These are phyloP conservation scores for Acyrthosiphon pisum DNA, from an alignment of 1,140 invertebrate genomes.

Conservation along the genomic window DNA sequence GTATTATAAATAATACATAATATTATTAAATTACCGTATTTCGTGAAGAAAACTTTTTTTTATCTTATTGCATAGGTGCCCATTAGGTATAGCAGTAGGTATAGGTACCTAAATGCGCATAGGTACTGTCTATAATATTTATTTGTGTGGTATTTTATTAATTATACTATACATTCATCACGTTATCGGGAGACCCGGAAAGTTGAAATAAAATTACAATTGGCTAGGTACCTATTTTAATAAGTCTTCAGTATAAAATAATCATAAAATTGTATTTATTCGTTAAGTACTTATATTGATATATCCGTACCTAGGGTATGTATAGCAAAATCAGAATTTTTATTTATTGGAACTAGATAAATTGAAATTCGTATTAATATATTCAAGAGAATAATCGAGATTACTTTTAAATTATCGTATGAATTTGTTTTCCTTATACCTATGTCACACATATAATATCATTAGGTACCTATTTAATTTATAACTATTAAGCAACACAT, in stretches of 20 bases:
- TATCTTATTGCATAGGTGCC: background rate
- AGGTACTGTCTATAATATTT: background rate
- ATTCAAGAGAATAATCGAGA: background rate
- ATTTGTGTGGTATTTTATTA: background rate
- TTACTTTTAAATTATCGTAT: background rate
- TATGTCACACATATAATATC: background rate
- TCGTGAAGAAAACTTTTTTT: background rate
- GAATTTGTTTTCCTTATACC: background rate
- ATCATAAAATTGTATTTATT: too few species aligned
- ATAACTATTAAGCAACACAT: background rate
- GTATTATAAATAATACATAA: background rate
- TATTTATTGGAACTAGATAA: too few species aligned
- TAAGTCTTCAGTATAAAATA: background rate
- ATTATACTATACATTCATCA: background rate
- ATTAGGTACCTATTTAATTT: too few species aligned
- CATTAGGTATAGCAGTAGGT: too few species aligned
- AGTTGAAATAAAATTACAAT: background rate
- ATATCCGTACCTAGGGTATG: too few species aligned
- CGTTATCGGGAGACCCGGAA: background rate
- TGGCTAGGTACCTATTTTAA: background rate
- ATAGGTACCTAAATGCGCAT: background rate
- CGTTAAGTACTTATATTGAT: too few species aligned
- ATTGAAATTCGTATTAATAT: too few species aligned
- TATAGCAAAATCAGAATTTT: too few species aligned
- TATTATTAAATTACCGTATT: background rate